These are phyloP conservation scores for Ptilonorhynchus violaceus DNA, from an alignment of 2,113 vertebrate species.

Conservation along the genomic window DNA sequence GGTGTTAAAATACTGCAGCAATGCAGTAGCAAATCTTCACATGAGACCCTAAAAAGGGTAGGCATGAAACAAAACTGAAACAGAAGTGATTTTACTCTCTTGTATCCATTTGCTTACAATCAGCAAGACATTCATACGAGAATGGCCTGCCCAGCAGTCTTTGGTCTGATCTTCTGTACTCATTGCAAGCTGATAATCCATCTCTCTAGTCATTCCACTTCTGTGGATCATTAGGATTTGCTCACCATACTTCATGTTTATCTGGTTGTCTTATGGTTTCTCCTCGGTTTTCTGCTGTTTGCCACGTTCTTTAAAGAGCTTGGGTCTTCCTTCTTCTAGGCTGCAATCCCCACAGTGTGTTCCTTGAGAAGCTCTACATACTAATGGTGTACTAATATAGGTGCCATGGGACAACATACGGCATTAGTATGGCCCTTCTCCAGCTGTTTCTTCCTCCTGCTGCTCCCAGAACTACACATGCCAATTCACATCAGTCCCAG, in stretches of 20 bases:
- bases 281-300: background rate
- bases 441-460: background rate
- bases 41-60: rapidly evolving
- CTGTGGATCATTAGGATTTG: background rate
- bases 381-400: background rate
- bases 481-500: background rate
- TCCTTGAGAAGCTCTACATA: background rate
- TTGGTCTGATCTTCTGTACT: background rate
- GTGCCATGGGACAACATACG: background rate
- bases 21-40: background rate
- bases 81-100: background rate
- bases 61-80: background rate
- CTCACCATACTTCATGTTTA: background rate
- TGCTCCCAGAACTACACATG: background rate
- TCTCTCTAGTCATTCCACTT: background rate
- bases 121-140: background rate
- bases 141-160: background rate
- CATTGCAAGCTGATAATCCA: background rate
- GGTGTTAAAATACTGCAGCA: background rate
- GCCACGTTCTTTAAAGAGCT: background rate
- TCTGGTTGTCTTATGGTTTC: background rate
- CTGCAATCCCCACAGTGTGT: rapidly evolving
- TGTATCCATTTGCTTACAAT: background rate
- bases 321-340: background rate
- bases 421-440: background rate